A percentile compares a stretch with the other conserved stretches of the same genome.
These are phyloP conservation scores for Gymnodraco acuticeps DNA, from an alignment of 2,797 vertebrate species.

Conservation along the genomic window DNA sequence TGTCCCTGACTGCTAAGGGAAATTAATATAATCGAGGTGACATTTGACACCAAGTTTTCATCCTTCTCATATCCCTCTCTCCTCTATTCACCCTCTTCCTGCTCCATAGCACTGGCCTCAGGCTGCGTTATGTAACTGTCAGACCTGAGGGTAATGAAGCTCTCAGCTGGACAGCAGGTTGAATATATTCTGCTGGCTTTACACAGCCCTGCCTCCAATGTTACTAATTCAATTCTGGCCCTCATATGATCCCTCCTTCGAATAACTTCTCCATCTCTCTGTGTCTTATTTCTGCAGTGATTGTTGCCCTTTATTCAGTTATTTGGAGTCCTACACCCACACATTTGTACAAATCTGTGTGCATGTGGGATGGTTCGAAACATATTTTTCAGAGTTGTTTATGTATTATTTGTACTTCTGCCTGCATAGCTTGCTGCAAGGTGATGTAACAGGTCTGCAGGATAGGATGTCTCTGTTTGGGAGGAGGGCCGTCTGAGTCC, in stretches of 20 bases:
- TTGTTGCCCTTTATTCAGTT: conserved; percentile 15
- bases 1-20: not conserved
- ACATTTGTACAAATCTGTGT: conserved; percentile 35
- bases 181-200: conserved; percentile 64
- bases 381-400: conserved; percentile 43
- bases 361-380: conserved; percentile 14
- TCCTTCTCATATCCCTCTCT: conserved; percentile 22
- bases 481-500: conserved; percentile 24
- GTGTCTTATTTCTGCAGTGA: not conserved
- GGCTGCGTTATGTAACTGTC: conserved; percentile 59
- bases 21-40: conserved; percentile 18
- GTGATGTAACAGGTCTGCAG: conserved; percentile 77
- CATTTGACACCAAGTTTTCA: conserved; percentile 32
- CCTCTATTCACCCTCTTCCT: conserved; percentile 30
- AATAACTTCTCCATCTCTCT: conserved; percentile 20
- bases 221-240: conserved; percentile 57
- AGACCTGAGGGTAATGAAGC: conserved; percentile 67
- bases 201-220: conserved; percentile 25
- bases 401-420: conserved; percentile 47
- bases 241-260: conserved; percentile 21
- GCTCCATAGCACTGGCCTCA: conserved; percentile 36
- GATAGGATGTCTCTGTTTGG: conserved; percentile 37
- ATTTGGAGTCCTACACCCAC: conserved; percentile 29
- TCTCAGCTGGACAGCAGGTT: conserved; percentile 47
- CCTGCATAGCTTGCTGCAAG: conserved; percentile 56